A percentile compares a stretch with the other conserved stretches of the same genome.
These are phyloP conservation scores for Xenotilapia caudafasciata DNA, from an alignment of 2,113 vertebrate genomes.

Conservation along the genomic window DNA sequence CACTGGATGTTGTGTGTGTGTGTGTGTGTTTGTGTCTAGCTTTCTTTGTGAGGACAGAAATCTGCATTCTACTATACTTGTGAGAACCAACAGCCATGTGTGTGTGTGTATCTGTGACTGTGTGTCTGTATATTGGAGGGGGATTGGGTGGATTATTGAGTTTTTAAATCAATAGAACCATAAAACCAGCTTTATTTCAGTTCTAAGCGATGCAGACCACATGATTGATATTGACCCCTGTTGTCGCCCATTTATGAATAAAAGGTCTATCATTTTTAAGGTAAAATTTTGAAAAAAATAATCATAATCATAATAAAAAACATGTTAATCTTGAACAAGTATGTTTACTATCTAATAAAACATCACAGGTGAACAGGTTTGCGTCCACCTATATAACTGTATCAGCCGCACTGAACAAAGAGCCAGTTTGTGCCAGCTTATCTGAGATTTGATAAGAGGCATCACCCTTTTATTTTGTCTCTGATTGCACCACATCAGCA, in stretches of 20 bases:
- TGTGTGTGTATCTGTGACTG: neutral
- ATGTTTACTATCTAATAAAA: neutral
- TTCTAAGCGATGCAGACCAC: neutral
- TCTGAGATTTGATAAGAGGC: neutral
- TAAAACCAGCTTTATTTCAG: neutral
- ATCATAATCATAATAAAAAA: neutral
- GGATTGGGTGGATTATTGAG: neutral
- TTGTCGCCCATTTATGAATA: neutral
- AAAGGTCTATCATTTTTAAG: neutral
- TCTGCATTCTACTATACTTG: neutral
- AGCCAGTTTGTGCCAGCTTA: neutral
- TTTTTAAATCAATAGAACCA: neutral
- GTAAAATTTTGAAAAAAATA: neutral
- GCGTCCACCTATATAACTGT: neutral
- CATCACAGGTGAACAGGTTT: neutral
- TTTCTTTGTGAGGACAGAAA: neutral
- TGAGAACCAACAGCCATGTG: neutral
- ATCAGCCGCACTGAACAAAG: rapidly evolving
- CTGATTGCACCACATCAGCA: neutral
- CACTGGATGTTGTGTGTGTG: neutral
- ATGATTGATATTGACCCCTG: neutral
- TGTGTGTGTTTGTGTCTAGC: neutral
- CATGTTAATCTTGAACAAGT: neutral
- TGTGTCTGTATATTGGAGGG: neutral
- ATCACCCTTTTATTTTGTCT: neutral